Evolutionary conservation across 2,888 invertebrate genomes (phyloP).

Genomic region (Scaptodrosophila latifasciaeformis): DNA sequence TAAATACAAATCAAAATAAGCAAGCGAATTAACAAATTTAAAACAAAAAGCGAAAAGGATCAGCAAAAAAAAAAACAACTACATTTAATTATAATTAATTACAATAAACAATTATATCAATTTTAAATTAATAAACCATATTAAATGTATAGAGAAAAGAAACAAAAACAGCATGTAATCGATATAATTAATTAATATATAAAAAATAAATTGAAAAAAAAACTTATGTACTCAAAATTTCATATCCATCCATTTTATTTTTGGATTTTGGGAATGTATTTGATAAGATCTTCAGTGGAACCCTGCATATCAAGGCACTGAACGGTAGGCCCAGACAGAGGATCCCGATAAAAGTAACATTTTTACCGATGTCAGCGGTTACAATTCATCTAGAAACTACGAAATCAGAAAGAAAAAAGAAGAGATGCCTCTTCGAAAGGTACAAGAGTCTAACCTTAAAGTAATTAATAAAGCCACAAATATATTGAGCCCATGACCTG

Average conservation of each 20-base stretch:
- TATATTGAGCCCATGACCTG: too few species aligned
- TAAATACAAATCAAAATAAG: conserved; percentile 21
- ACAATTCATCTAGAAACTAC: too few species aligned
- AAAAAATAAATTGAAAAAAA: conserved; percentile 40
- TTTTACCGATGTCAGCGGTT: too few species aligned
- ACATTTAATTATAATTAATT: conserved; percentile 22
- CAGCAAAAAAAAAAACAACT: conserved; percentile 14
- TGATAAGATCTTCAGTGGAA: too few species aligned
- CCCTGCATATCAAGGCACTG: too few species aligned
- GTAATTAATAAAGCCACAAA: too few species aligned
- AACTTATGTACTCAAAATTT: conserved; percentile 55
- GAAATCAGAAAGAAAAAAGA: too few species aligned
- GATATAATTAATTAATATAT: conserved; percentile 50
- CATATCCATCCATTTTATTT: neutral
- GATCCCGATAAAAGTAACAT: too few species aligned
- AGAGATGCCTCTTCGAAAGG: too few species aligned
- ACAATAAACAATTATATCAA: conserved; percentile 62
- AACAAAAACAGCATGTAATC: conserved; percentile 49
- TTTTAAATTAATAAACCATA: conserved; percentile 60
- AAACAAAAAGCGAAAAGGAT: conserved; percentile 13
- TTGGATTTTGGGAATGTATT: too few species aligned
- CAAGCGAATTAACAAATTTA: conserved; percentile 47
- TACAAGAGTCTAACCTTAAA: too few species aligned
- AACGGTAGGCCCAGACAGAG: too few species aligned
- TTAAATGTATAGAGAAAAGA: conserved; percentile 54